These are phyloP conservation scores for Tenthredo amoena DNA, from an alignment of 2,888 invertebrate species.

Conservation along the genomic window DNA sequence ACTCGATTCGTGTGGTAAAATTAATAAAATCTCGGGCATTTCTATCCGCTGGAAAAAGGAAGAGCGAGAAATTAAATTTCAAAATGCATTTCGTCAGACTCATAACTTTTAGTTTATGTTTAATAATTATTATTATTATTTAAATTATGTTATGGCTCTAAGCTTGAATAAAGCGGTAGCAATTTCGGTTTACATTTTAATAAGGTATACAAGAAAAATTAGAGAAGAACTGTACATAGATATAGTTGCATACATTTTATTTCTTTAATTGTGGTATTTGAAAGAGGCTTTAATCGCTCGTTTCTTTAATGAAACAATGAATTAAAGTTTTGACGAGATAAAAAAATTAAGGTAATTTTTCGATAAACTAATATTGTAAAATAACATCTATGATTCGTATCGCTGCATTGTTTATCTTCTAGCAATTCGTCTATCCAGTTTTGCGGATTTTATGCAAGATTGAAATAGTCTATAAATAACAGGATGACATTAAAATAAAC, in stretches of 20 bases:
- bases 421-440: neutral
- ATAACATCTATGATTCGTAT: neutral
- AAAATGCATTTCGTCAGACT: neutral
- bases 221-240: constrained; percentile 13
- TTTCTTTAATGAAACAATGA: constrained; percentile 20
- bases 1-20: neutral
- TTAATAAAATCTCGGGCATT: neutral
- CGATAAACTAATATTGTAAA: neutral
- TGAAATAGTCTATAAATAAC: constrained; percentile 5
- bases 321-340: neutral
- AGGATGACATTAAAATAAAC: neutral
- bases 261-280: neutral
- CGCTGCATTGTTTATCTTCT: neutral
- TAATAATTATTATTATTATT: neutral
- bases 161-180: neutral
- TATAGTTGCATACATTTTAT: constrained; percentile 2
- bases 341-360: neutral
- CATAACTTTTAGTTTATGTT: neutral
- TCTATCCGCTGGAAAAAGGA: neutral
- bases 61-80: neutral
- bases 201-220: neutral
- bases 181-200: neutral
- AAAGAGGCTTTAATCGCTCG: constrained; percentile 18
- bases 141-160: neutral
- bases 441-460: constrained; percentile 15